phyloP scores from a whole-genome alignment of 1,140 invertebrate genomes.

The Philaenus spumarius region DNA sequence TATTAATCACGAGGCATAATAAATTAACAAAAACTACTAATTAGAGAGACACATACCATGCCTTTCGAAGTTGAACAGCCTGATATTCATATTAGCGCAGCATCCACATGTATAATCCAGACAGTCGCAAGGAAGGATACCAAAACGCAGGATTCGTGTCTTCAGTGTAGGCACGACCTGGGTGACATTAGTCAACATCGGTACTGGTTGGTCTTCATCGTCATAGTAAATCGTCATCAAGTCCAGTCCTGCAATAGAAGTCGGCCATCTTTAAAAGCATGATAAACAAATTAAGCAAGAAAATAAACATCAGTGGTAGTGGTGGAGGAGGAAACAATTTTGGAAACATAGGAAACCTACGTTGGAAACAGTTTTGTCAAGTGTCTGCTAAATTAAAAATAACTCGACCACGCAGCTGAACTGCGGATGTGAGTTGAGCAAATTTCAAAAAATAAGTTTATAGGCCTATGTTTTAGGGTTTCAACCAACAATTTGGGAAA shows the following conservation, averaged over 20 bases:
- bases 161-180: not conserved
- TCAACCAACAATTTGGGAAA: no score
- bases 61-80: slow-evolving; percentile 42
- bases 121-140: slow-evolving; percentile 48
- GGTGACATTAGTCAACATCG: slow-evolving; percentile 1
- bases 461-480: no score
- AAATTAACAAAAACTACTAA: not conserved
- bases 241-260: not conserved
- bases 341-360: no score
- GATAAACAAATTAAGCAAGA: no score
- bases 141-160: slow-evolving; percentile 9
- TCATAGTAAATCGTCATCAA: slow-evolving; percentile 16
- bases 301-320: no score
- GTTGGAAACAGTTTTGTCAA: no score
- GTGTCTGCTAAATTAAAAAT: no score
- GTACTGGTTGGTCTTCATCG: slow-evolving; percentile 12
- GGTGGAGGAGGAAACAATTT: no score
- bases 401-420: no score
- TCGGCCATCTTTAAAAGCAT: no score
- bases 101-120: slow-evolving; percentile 52
- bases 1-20: not conserved
- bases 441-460: no score
- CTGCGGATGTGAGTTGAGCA: no score
- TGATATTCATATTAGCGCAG: slow-evolving; percentile 54
- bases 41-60: slow-evolving; percentile 5